Percentiles rank a stretch among this genome's conserved stretches.
Evolutionary conservation across 2,113 vertebrate species (phyloP).

Genomic region (Dissostichus mawsoni): DNA sequence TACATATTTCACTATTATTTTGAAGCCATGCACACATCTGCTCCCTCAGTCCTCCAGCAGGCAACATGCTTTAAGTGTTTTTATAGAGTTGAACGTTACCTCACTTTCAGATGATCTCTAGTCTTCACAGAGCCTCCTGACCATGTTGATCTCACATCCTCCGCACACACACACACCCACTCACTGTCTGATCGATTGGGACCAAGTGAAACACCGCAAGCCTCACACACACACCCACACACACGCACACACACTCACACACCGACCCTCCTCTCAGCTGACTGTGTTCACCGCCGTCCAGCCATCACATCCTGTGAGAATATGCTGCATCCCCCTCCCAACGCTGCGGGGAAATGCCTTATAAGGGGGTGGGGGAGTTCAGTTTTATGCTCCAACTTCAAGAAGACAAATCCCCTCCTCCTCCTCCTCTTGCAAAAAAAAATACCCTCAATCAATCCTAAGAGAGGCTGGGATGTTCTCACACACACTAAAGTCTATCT

Average conservation of each 20-base stretch:
- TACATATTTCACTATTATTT: too few species aligned
- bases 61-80: background rate
- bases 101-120: constrained; percentile 61
- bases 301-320: constrained; percentile 84
- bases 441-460: constrained; percentile 24
- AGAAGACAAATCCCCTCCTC: constrained; percentile 14
- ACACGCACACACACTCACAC: constrained; percentile 32
- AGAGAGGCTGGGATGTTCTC: constrained; percentile 32
- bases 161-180: constrained; percentile 35
- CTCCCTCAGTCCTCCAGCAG: background rate
- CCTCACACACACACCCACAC: too few species aligned
- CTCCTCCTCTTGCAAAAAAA: background rate
- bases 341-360: constrained; percentile 73
- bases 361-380: constrained; percentile 79
- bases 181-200: constrained; percentile 7
- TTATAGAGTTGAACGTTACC: constrained; percentile 61
- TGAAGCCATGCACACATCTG: constrained; percentile 7
- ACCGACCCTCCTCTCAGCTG: constrained; percentile 58
- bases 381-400: constrained; percentile 44
- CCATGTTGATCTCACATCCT: constrained; percentile 72
- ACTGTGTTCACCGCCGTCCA: constrained; percentile 54
- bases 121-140: constrained; percentile 43
- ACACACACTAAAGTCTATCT: background rate
- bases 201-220: background rate
- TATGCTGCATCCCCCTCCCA: constrained; percentile 78